phyloP scores from a whole-genome alignment of 2,113 vertebrate species.

The Myrmophylax atrothorax region DNA sequence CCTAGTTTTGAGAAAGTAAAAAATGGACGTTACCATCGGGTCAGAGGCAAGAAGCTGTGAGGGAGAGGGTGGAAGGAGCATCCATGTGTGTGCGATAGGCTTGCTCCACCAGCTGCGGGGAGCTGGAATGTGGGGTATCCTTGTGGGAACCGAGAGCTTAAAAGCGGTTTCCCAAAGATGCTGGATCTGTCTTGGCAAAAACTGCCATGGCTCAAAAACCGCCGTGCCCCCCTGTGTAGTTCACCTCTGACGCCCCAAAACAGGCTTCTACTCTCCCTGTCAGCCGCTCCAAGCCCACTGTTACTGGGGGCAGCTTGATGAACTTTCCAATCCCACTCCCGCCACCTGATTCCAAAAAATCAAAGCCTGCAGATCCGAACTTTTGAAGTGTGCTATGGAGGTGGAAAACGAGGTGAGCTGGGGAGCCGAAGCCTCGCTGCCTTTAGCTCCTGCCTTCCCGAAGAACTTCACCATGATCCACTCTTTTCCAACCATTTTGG shows the following conservation, averaged over 20 bases:
- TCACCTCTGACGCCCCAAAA: background rate
- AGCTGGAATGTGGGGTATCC: background rate
- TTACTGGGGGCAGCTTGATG: background rate
- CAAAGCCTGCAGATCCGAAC: background rate
- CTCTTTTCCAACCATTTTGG: background rate
- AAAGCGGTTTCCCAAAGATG: background rate
- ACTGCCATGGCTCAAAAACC: background rate
- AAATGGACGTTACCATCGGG: slow-evolving; percentile 53
- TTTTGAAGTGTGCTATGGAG: background rate
- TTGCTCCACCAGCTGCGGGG: background rate
- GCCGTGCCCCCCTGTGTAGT: rapidly evolving
- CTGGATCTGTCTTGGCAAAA: background rate
- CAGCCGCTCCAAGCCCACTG: background rate
- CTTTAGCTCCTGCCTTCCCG: background rate
- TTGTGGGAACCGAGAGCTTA: background rate
- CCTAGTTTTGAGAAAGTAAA: slow-evolving; percentile 78
- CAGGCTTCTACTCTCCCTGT: background rate
- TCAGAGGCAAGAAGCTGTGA: background rate
- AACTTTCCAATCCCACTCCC: background rate
- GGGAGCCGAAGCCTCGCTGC: background rate
- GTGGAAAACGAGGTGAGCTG: background rate
- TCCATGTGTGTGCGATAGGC: background rate
- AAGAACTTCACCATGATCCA: background rate
- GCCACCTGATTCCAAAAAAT: slow-evolving; percentile 63
- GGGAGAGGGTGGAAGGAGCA: background rate